Evolutionary conservation across 2,113 vertebrate genomes (phyloP), one percentile per base, ranked within the genome.

Genomic region (Anthoscopus minutus): DNA sequence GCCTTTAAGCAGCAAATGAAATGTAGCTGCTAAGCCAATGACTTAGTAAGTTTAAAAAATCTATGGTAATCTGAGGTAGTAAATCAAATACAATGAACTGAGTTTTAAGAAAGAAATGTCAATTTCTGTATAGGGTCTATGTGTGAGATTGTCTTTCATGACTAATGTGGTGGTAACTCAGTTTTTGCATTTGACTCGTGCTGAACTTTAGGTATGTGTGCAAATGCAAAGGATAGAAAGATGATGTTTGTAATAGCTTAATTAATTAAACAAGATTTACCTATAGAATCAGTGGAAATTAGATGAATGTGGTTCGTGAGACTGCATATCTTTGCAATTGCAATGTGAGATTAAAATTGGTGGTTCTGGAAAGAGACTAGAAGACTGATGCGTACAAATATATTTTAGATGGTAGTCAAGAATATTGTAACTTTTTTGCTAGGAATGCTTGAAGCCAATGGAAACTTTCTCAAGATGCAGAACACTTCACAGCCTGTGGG

Each of bases 391-490:
- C 58, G 23, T 47, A 37, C 15, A 64, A 60, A 44, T 66, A 79
- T 22, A 7, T 60, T 91, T 48, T 44, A 64, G 48, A 17, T 51
- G n/a, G 17, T 31, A 79, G 28, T 81, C 18, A 84, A 45, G 33
- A 93, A 23, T 86, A 64, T 44, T 81, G 23, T 62, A 91, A 16
- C 69, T 14, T 85, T 64, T 84, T 84, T 93, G 56, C 11, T 94
- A 99, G 98, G 95, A 78, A 74, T 95, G 13, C 66, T 89, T 83
- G 85, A 88, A 72, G 92, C 98, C 92, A 97, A 53, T 56, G 96
- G 96, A 93, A 98, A 95, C 38, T 98, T 98, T 95, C 81, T 98
- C 71, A 99, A 99, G 95, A 97, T 96, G 65, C 95, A 97, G 92
- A 98, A 92, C 48, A 70, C 88, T 89, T 97, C 98, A 50, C 97